Evolutionary conservation across 1,140 invertebrate genomes (phyloP).

Genomic region (Rhagoletis pomonella): DNA sequence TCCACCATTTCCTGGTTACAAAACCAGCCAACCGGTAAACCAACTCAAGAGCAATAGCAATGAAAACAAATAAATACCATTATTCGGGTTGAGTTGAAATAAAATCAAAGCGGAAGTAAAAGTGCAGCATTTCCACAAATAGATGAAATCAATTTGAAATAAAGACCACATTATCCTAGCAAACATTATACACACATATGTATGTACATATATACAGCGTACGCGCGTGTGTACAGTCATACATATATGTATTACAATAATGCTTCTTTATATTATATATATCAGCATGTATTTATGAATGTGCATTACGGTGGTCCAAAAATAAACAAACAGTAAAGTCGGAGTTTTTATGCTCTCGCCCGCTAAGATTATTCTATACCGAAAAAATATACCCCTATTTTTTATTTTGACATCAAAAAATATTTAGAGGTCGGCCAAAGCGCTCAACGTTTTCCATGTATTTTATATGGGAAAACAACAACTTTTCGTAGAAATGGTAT

Average conservation of each 20-base stretch:
- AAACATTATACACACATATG: not conserved
- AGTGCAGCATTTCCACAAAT: constrained; percentile 5
- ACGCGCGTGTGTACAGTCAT: not conserved
- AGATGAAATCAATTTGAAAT: constrained; percentile 20
- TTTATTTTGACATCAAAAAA: no score
- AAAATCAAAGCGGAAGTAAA: constrained; percentile 1
- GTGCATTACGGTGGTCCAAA: no score
- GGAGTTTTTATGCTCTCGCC: no score
- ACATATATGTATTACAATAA: constrained; percentile 1
- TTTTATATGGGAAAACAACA: no score
- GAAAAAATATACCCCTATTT: no score
- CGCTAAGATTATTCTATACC: no score
- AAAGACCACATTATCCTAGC: not conserved
- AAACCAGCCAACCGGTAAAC: constrained; percentile 1
- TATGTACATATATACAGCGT: no score
- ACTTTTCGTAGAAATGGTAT: no score
- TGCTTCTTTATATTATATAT: not conserved
- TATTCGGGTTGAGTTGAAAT: not conserved
- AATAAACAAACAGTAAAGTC: no score
- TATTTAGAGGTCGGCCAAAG: no score
- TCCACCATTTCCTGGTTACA: constrained; percentile 14
- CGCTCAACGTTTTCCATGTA: no score
- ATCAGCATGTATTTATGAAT: no score
- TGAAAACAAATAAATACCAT: not conserved
- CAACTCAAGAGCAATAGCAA: not conserved